Evolutionary conservation across 2,113 vertebrate genomes (phyloP).

Genomic region (Cheilinus undulatus): DNA sequence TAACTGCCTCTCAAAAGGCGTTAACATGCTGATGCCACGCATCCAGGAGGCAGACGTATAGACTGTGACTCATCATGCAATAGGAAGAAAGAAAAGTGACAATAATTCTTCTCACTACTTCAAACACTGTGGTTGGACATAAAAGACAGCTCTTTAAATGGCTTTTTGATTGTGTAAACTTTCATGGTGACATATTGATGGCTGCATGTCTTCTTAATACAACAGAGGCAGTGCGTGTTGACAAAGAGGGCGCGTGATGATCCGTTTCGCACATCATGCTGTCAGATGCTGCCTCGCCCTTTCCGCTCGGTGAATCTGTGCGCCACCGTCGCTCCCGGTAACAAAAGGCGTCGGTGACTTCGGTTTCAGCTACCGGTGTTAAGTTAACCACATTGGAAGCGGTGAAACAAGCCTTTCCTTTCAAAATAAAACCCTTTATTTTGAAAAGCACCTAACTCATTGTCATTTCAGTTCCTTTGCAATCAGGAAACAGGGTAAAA

Average conservation of each 20-base stretch:
- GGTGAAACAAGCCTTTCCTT: not conserved
- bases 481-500: no score
- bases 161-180: not conserved
- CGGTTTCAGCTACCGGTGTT: slow-evolving; percentile 48
- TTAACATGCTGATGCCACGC: slow-evolving; percentile 64
- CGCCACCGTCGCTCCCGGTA: slow-evolving; percentile 65
- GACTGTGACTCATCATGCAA: slow-evolving; percentile 66
- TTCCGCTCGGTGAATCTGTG: slow-evolving; percentile 57
- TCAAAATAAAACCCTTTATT: slow-evolving; percentile 57
- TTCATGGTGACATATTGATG: not conserved
- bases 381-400: slow-evolving; percentile 29
- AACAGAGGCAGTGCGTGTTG: slow-evolving; percentile 33
- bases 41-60: slow-evolving; percentile 48
- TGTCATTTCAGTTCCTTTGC: no score
- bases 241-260: slow-evolving; percentile 60
- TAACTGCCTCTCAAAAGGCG: slow-evolving; percentile 48
- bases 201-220: slow-evolving; percentile 4
- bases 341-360: slow-evolving; percentile 77
- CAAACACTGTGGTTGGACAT: not conserved
- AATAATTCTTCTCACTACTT: slow-evolving; percentile 14
- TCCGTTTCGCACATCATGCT: slow-evolving; percentile 29
- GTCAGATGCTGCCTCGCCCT: slow-evolving; percentile 80
- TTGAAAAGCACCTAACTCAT: no score
- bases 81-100: not conserved
- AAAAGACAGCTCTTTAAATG: not conserved